Conservation (phyloP, 2,113 vertebrate genomes). For the Ictidomys tridecemlineatus region DNA sequence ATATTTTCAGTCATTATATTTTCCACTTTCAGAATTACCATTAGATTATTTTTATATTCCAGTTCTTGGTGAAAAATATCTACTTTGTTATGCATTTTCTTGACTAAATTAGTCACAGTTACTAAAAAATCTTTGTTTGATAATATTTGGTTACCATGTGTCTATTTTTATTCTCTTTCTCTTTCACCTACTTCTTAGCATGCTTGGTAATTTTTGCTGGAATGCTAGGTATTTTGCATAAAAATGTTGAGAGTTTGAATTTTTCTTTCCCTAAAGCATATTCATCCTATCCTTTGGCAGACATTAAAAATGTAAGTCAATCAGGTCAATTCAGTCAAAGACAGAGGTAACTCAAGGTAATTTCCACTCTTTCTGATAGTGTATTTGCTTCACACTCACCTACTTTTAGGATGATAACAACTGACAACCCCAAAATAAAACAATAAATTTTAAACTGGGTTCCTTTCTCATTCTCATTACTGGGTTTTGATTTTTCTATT, state of each 20-base stretch:
- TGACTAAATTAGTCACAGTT: not conserved
- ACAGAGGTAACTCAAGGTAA: not conserved
- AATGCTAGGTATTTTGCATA: constrained; percentile 19
- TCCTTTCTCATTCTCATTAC: not conserved
- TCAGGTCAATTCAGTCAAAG: not conserved
- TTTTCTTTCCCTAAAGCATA: constrained; percentile 15
- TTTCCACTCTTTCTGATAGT: not conserved
- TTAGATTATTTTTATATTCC: constrained; percentile 24
- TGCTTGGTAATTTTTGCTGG: constrained; percentile 27
- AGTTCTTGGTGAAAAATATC: not conserved
- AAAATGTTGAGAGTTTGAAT: not conserved
- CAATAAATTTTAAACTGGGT: no score
- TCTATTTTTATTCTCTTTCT: not conserved
- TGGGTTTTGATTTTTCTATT: not conserved
- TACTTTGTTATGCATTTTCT: not conserved
- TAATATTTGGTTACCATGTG: not conserved
- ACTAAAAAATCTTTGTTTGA: constrained; percentile 37
- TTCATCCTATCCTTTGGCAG: not conserved
- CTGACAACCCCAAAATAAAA: not conserved
- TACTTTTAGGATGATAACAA: not conserved
- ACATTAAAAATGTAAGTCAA: not conserved
- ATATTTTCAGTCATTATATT: constrained; percentile 52
- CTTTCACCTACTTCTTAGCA: not conserved
- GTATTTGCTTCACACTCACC: not conserved
- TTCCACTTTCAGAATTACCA: constrained; percentile 1